Base-by-base conservation (phyloP, 2,113 vertebrate genomes). In the Cochlearius cochlearius region DNA sequence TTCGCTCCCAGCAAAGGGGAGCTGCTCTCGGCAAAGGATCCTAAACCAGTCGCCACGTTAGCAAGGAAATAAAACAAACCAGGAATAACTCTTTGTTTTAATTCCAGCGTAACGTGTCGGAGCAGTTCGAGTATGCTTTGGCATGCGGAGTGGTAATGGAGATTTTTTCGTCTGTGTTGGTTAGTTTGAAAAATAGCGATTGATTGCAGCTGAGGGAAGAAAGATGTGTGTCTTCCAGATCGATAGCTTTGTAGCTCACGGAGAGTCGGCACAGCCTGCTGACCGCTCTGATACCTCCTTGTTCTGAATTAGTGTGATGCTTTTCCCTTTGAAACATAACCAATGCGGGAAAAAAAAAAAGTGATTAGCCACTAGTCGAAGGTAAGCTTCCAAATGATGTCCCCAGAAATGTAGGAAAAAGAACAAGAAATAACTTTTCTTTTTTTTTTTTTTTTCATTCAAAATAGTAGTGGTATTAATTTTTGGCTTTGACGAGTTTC, bases 41-140 rank as follows among this genome's bases (percentile, higher is more conserved):
- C 93, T 78, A 30, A 82, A 94, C 27, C 84, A 91, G 69, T 87
- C 1, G 0, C 71, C 72, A 55, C 86, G 38, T 90, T 87, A 92
- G 76, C 59, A 74, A 89, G 56, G 84, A 95, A 96, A 89, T 96
- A 86, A 95, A 96, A 89, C 95, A 86, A 94, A 82, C 53, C 71
- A 77, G 92, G 80, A 93, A 66, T 80, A 90, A 78, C 36, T 86
- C 82, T 96, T 92, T 95, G 92, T 96, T 96, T 95, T 89, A 96
- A 89, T 91, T 95, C 91, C 95, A 96, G 73, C 5, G 0, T 75
- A 94, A 90, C 88, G 0, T 95, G 94, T 96, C 2, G 4, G 93
- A 94, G 86, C 92, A 95, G 88, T 94, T 87, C 2, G 30, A 60
- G 73, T 94, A 72, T 72, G 96, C 86, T 95, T 91, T 95, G 92